These are phyloP conservation scores for Poecilia gillii DNA, from an alignment of 2,797 vertebrate genomes.

Conservation along the genomic window DNA sequence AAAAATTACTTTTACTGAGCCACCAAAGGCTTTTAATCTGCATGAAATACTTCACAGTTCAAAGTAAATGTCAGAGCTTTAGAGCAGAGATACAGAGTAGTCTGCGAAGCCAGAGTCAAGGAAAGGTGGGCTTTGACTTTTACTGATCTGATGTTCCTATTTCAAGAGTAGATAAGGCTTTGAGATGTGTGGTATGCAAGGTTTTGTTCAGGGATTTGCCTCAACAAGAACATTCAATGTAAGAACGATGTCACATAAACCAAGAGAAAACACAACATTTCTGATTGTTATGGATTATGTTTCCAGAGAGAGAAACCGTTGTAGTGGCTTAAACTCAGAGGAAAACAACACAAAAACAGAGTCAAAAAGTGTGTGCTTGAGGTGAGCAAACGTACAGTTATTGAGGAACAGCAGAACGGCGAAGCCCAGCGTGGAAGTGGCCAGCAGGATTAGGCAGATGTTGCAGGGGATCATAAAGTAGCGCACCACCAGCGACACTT, in stretches of 20 bases:
- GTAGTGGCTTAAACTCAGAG: background rate
- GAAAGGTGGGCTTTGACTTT: conserved; percentile 22
- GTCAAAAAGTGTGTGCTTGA: conserved; percentile 17
- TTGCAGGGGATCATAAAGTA: conserved; percentile 99
- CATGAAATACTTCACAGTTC: conserved; percentile 72
- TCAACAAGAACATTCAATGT: conserved; percentile 14
- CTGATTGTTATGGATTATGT: background rate
- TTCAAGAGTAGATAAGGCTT: conserved; percentile 44
- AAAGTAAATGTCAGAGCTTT: conserved; percentile 78
- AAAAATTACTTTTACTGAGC: conserved; percentile 50
- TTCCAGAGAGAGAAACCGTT: background rate
- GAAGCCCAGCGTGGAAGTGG: conserved; percentile 92
- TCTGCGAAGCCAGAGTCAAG: conserved; percentile 33
- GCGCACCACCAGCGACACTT: conserved; percentile 94
- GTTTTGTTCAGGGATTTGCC: conserved; percentile 7
- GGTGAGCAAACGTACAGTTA: conserved; percentile 88
- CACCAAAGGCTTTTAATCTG: conserved; percentile 73
- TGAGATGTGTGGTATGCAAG: background rate
- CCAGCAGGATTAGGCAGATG: conserved; percentile 97
- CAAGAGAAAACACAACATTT: background rate
- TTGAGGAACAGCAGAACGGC: conserved; percentile 97
- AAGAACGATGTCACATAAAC: background rate
- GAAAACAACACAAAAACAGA: background rate
- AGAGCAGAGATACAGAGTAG: conserved; percentile 54
- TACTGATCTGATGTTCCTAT: conserved; percentile 42